Evolutionary conservation across 2,888 invertebrate species (phyloP), one percentile per base, ranked within the genome.

Genomic region (Perdita meconis): DNA sequence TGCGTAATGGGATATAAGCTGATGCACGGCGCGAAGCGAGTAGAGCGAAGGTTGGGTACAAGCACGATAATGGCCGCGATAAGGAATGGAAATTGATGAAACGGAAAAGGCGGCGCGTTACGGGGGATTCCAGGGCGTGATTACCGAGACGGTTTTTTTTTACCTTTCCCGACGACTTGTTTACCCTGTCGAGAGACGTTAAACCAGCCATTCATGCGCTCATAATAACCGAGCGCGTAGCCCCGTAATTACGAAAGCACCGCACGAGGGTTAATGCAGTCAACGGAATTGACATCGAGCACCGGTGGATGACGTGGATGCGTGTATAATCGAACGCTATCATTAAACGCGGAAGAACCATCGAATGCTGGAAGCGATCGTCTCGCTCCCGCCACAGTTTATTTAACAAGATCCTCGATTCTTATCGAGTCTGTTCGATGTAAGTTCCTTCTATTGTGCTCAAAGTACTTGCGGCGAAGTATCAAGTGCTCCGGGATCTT

Each of bases 1-100:
- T 50, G 56, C 22, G 56, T 70, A 70, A 70, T 65, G 55, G 30
- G 34, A 71, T 40, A 24, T 66, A 71, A 59, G 71, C 67, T 47
- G 34, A 6, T 19, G 40, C 2, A 50, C 22, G 34, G 30, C 13
- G 51, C 12, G 22, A 4, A 8, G n/a, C 5, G 53, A 22, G 22
- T 24, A 13, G 19, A 12, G 13, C 36, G 24, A n/a, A 5, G 8
- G 22, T 19, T 40, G 16, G n/a, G 34, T 6, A 24, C n/a, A n/a
- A 26, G 19, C 24, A 51, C 38, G 53, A 60, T 68, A 68, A 68
- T 51, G 59, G 38, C 22, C 40, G 40, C 40, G 59, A 68, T 68
- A 60, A 68, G 67, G 51, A 36, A 67, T 59, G 36, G 51, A 51
- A 68, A 68, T 51, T 68, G 59, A 68, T 68, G 51, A 60, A 51